These are phyloP conservation scores for Gymnothorax reevesii DNA, from an alignment of 2,797 vertebrate species.

Conservation along the genomic window DNA sequence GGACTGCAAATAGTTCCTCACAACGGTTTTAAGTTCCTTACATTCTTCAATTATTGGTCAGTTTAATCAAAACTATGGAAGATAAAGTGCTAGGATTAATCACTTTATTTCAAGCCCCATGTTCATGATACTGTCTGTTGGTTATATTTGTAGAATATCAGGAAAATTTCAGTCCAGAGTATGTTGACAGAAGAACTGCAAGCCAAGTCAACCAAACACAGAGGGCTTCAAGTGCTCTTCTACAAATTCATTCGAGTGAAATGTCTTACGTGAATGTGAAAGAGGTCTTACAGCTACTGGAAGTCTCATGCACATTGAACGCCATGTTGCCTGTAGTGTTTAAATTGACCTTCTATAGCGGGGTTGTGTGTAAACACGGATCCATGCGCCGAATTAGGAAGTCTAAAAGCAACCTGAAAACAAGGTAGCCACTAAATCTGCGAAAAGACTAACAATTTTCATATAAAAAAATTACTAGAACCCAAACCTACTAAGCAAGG, in stretches of 20 bases:
- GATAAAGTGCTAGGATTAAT: background rate
- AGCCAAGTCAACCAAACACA: background rate
- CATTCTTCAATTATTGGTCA: too few species aligned
- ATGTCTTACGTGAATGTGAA: background rate
- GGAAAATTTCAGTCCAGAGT: background rate
- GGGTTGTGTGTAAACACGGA: too few species aligned
- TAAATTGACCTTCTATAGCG: background rate
- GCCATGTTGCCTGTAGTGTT: background rate
- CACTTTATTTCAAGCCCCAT: background rate
- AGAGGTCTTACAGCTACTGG: background rate
- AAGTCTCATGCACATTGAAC: background rate
- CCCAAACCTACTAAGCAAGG: too few species aligned
- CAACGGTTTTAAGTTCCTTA: too few species aligned
- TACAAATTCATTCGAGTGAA: background rate
- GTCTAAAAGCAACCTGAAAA: too few species aligned
- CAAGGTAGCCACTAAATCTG: too few species aligned
- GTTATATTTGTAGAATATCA: background rate
- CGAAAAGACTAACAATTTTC: too few species aligned
- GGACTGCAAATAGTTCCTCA: too few species aligned
- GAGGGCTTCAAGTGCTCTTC: background rate
- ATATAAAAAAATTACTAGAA: too few species aligned
- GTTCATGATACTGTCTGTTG: background rate
- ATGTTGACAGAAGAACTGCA: background rate
- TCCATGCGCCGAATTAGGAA: too few species aligned
- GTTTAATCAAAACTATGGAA: too few species aligned